phyloP scores from a whole-genome alignment of 2,113 vertebrate species.

The Ammodramus savannarum region DNA sequence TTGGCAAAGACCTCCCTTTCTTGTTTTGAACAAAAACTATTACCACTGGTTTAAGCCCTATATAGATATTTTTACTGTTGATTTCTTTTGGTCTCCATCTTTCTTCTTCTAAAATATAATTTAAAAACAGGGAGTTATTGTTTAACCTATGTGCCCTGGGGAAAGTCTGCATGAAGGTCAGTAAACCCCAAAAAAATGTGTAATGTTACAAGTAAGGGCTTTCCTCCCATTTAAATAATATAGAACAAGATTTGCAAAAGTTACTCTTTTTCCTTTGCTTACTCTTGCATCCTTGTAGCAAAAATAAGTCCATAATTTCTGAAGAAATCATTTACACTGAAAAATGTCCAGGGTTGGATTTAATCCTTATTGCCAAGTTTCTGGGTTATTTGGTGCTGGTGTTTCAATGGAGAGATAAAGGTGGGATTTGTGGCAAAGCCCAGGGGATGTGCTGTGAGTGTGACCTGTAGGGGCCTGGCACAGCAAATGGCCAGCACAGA shows the following conservation, averaged over 20 bases:
- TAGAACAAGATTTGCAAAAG: conserved; percentile 3
- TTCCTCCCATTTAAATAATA: conserved; percentile 55
- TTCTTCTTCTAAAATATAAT: neutral
- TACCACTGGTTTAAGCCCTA: neutral
- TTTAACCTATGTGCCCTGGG: neutral
- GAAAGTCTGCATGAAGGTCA: neutral
- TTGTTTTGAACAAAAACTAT: conserved; percentile 4
- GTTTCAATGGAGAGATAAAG: neutral
- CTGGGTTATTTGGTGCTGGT: neutral
- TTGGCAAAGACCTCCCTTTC: conserved; percentile 31
- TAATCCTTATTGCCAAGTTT: neutral
- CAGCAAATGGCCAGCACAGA: neutral
- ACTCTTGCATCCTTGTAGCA: neutral
- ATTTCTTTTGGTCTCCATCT: neutral
- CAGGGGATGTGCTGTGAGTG: neutral
- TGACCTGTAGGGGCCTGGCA: neutral
- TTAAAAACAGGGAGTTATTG: neutral
- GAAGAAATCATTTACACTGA: neutral
- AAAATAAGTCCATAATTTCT: conserved; percentile 16
- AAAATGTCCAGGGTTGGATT: neutral
- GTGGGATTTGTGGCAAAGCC: neutral
- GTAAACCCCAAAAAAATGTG: neutral
- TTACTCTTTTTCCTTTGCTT: neutral
- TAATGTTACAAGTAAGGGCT: neutral
- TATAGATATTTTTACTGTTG: neutral